Base-by-base conservation (phyloP, 1,140 invertebrate genomes). In the Danaus melanippus region DNA sequence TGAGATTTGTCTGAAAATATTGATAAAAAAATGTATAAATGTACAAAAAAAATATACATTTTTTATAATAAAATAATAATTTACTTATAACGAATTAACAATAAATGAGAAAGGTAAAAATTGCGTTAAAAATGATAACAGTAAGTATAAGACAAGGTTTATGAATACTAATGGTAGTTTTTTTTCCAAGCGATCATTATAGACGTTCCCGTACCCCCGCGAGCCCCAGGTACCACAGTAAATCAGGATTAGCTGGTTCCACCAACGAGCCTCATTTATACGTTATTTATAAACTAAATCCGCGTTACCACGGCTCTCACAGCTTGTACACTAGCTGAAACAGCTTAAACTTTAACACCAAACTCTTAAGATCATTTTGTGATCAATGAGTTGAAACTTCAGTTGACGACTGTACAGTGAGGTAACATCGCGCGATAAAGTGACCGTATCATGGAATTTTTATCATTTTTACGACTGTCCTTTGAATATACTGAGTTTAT, bases 261-360 rank as follows among this genome's bases (percentile, higher is more conserved):
- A 60, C 64, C 70, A 69, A 73, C 69, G 71, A 69, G 69, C 32
- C 69, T 74, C 76, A 73, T 82, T 82, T 77, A 71, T 67, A 70
- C 40, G 73, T 80, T 80, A 80, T 82, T 82, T 82, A 82, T 80
- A 79, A 69, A 79, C 67, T 74, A 79, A 79, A 79, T 77, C 74
- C 73, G 58, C 57, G 59, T 48, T 58, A 47, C 60, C 56, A 53
- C 59, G 10, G 32, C 8, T 17, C 5, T 21, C 46, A 21, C 46
- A 10, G 46, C 6, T 32, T 0, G 5, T 32, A 32, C 21, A 32
- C 21, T 3, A 32, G 21, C 6, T 32, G 21, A 32, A 32, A 32
- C 4, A 5, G 6, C 6, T 32, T 32, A 32, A 32, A 32, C 21
- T 32, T 7, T 32, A 32, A 32, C 21, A 32, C 21, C 21, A 32